These are phyloP conservation scores for Pitangus sulphuratus DNA, from an alignment of 2,797 vertebrate species.

Conservation along the genomic window DNA sequence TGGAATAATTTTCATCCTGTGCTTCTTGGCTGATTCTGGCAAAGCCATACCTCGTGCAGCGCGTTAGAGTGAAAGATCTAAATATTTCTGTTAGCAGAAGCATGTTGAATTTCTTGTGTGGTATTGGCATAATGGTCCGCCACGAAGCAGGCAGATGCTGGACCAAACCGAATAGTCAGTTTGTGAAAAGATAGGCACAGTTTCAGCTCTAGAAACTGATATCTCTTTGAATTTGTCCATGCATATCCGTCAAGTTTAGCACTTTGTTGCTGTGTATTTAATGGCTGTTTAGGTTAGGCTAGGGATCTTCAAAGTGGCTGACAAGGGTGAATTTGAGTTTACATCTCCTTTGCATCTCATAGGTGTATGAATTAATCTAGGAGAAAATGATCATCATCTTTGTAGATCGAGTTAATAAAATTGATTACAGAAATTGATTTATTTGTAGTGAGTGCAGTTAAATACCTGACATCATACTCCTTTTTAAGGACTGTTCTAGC, in stretches of 20 bases:
- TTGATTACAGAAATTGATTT: neutral
- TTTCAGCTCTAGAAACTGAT: conserved; percentile 1
- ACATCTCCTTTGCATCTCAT: neutral
- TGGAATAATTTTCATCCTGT: neutral
- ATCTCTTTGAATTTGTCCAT: conserved; percentile 11
- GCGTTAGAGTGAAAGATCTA: neutral
- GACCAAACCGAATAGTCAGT: conserved; percentile 14
- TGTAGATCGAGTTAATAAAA: conserved; percentile 33
- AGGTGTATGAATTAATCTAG: neutral
- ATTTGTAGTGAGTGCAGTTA: neutral
- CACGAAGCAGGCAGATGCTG: neutral
- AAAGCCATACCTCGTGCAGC: neutral
- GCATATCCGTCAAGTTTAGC: conserved; percentile 34
- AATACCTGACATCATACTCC: neutral
- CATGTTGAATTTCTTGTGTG: conserved; percentile 31
- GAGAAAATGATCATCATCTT: neutral
- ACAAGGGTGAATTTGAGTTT: neutral
- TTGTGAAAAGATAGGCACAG: conserved; percentile 21
- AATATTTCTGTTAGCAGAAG: conserved; percentile 36
- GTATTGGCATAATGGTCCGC: neutral
- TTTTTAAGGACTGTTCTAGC: neutral
- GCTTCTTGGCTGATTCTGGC: conserved; percentile 9
- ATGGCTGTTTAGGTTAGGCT: neutral
- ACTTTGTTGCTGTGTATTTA: neutral
- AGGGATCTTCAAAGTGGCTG: neutral